Conservation (phyloP, 1,140 invertebrate species). For the Diachasma alloeum region DNA sequence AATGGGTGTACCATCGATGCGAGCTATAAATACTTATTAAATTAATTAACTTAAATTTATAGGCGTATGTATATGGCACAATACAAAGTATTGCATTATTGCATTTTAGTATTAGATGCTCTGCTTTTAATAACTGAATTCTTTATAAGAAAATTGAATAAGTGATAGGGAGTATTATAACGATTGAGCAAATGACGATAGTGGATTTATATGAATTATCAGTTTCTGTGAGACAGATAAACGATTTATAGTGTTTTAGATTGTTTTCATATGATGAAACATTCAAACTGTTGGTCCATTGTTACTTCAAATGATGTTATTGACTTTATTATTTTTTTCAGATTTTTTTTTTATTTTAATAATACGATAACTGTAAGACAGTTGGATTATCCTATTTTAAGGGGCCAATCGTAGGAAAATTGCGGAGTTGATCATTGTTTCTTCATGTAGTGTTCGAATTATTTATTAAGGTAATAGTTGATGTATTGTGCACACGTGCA, state of each 20-base stretch:
- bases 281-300: background rate
- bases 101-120: slow-evolving; percentile 19
- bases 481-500: background rate
- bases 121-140: slow-evolving; percentile 13
- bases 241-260: background rate
- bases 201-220: background rate
- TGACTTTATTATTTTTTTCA: background rate
- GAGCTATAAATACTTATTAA: background rate
- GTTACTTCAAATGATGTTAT: slow-evolving; percentile 3
- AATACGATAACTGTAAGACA: background rate
- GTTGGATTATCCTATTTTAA: slow-evolving; percentile 23
- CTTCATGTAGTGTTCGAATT: background rate
- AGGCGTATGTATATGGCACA: background rate
- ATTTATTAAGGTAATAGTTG: background rate
- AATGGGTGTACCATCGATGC: background rate
- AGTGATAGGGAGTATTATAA: background rate
- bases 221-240: background rate
- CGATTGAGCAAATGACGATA: slow-evolving; percentile 2
- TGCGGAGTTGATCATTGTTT: background rate
- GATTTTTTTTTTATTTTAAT: background rate
- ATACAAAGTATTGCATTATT: slow-evolving; percentile 28
- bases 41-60: background rate
- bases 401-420: slow-evolving; percentile 19
- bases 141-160: slow-evolving; percentile 1
- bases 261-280: background rate